Conservation (phyloP, 2,797 vertebrate species). For the Micrastur ruficollis region DNA sequence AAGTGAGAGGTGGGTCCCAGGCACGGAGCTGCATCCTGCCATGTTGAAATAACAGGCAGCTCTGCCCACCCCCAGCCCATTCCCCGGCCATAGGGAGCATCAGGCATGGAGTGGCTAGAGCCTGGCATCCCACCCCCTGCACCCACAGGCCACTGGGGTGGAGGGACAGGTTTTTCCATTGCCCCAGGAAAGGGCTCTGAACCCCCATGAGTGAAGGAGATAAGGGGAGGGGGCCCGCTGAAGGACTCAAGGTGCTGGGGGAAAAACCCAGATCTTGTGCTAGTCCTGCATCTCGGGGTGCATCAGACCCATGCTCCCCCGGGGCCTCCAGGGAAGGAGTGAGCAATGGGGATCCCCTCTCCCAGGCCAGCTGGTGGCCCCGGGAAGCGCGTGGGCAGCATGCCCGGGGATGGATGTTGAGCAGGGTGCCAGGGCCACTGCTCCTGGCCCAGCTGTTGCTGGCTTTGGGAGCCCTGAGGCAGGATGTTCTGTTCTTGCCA, state of each 20-base stretch:
- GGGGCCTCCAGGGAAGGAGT: neutral
- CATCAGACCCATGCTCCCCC: neutral
- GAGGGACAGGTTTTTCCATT: neutral
- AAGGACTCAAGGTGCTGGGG: neutral
- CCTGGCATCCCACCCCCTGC: neutral
- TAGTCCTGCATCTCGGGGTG: neutral
- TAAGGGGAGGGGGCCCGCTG: neutral
- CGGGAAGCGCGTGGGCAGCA: neutral
- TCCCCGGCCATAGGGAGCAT: neutral
- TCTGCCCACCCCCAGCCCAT: neutral
- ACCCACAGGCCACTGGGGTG: neutral
- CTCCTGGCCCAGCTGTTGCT: neutral
- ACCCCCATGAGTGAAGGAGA: fast-evolving
- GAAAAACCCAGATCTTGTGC: neutral
- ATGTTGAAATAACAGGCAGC: neutral
- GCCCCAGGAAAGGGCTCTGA: neutral
- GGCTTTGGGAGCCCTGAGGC: neutral
- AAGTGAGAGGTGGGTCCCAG: neutral
- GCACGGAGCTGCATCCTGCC: neutral
- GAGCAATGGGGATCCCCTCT: fast-evolving
- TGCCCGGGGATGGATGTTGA: neutral
- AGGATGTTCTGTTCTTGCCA: constrained; percentile 20
- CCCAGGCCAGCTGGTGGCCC: fast-evolving
- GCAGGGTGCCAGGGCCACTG: neutral
- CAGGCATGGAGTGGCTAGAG: neutral